Evolutionary conservation across 1,140 invertebrate species (phyloP).

Genomic region (Dufourea novaeangliae): DNA sequence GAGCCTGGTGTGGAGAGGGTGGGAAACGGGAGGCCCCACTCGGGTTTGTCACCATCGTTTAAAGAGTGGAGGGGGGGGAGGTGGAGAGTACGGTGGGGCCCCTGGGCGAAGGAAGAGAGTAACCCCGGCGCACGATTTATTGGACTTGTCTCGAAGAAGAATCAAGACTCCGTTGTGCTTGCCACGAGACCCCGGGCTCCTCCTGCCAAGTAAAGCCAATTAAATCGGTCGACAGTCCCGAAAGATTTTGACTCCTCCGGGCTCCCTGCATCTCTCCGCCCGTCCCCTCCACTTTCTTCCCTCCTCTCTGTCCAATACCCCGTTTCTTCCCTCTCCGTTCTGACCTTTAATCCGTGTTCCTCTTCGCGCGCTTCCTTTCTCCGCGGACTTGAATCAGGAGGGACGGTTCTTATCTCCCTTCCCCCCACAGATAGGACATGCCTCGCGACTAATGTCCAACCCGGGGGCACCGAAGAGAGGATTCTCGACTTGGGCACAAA

Average conservation of each 20-base stretch:
- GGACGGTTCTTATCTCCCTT: conserved; percentile 64
- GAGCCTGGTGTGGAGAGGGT: conserved; percentile 30
- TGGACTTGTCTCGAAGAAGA: conserved; percentile 67
- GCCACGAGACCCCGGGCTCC: conserved; percentile 60
- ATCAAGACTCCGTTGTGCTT: conserved; percentile 68
- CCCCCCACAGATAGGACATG: conserved; percentile 66
- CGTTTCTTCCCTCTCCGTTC: background rate
- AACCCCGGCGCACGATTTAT: conserved; percentile 62
- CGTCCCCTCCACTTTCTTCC: background rate
- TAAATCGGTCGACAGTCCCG: conserved; percentile 69
- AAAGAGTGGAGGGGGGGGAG: conserved; percentile 34
- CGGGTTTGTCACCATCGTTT: conserved; percentile 68
- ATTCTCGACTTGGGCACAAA: conserved; percentile 49
- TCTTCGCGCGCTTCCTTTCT: conserved; percentile 28
- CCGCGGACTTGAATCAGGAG: conserved; percentile 63
- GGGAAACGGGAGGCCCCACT: conserved; percentile 50
- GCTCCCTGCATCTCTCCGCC: conserved; percentile 39
- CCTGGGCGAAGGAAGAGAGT: conserved; percentile 2
- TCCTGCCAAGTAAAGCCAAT: conserved; percentile 66
- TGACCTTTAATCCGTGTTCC: conserved; percentile 18
- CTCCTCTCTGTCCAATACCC: background rate
- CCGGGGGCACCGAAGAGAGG: conserved; percentile 42
- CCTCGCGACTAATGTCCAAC: conserved; percentile 66
- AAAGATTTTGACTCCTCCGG: conserved; percentile 58
- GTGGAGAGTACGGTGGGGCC: background rate